phyloP scores from a whole-genome alignment of 2,888 invertebrate genomes.

The Liodrosophila aerea region DNA sequence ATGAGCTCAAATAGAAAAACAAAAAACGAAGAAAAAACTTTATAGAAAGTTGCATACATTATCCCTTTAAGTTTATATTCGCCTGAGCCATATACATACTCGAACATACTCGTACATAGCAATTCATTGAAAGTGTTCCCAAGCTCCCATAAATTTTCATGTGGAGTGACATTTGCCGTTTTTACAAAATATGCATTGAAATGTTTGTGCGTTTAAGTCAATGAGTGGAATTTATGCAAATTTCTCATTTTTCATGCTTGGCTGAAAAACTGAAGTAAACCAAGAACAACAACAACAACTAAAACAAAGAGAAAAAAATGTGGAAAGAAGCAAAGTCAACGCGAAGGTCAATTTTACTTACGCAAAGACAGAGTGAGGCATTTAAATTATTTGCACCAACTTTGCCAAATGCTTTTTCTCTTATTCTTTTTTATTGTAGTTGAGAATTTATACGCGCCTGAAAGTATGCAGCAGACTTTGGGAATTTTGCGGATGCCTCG shows the following conservation, averaged over 20 bases:
- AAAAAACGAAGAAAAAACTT: constrained; percentile 16
- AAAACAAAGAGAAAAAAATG: not conserved
- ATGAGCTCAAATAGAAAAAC: constrained; percentile 9
- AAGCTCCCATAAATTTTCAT: constrained; percentile 21
- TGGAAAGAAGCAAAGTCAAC: not conserved
- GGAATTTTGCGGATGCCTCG: constrained; percentile 10
- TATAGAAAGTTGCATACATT: constrained; percentile 58
- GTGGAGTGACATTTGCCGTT: constrained; percentile 29
- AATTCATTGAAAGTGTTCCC: no score
- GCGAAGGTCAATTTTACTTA: constrained; percentile 18
- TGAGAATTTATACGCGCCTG: constrained; percentile 40
- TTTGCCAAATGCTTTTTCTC: constrained; percentile 24
- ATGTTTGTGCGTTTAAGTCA: constrained; percentile 64
- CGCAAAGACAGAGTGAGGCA: constrained; percentile 30
- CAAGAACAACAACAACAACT: not conserved
- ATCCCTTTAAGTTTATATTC: constrained; percentile 62
- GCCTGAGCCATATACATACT: no score
- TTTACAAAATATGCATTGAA: constrained; percentile 51
- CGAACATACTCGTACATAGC: not conserved
- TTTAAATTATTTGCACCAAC: constrained; percentile 47
- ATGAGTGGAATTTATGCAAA: constrained; percentile 73
- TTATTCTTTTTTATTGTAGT: constrained; percentile 30
- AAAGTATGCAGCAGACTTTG: constrained; percentile 49
- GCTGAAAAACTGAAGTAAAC: not conserved
- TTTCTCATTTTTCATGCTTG: constrained; percentile 10